Conservation (phyloP, 2,113 vertebrate genomes). For the Cygnus buccinator region DNA sequence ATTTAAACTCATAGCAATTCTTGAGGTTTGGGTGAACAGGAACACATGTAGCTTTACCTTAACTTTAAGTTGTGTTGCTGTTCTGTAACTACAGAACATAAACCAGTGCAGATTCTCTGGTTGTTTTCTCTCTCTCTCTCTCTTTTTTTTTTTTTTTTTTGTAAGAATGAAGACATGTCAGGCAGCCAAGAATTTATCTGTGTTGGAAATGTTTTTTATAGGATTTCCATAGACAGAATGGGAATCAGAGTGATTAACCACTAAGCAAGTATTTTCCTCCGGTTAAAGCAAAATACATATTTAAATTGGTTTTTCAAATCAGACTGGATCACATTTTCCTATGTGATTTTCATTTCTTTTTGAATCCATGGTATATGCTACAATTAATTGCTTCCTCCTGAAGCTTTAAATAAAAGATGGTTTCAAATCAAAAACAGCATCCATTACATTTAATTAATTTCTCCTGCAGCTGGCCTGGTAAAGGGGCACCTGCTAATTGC, state of each 20-base stretch:
- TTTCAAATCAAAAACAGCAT: conserved; percentile 25
- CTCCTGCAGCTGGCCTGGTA: conserved; percentile 8
- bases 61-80: neutral
- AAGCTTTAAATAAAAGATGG: conserved; percentile 34
- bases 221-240: neutral
- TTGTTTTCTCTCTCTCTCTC: neutral
- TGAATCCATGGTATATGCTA: neutral
- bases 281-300: neutral
- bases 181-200: neutral
- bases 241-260: neutral
- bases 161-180: neutral
- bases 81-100: neutral
- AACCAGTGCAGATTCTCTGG: neutral
- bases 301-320: neutral
- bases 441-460: conserved; percentile 57
- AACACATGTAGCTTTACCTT: neutral
- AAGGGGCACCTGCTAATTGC: conserved; percentile 30
- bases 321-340: neutral
- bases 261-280: neutral
- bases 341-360: neutral
- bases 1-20: neutral
- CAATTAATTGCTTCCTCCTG: conserved; percentile 30
- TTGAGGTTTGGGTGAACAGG: neutral
- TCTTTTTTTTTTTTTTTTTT: neutral
- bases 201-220: neutral